Conservation (phyloP, 1,140 invertebrate species). For the Galleria mellonella region DNA sequence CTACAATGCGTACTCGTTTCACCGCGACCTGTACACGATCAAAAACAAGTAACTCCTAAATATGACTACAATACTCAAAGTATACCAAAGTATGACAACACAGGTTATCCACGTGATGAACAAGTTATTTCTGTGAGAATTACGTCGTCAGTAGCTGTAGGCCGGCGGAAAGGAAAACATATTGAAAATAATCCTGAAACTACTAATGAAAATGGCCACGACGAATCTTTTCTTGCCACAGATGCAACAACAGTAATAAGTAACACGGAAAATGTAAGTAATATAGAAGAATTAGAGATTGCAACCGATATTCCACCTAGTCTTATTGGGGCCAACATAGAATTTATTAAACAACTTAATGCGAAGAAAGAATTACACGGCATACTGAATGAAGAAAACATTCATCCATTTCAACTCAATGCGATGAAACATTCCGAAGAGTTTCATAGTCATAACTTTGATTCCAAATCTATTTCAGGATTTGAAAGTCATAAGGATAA, state of each 20-base stretch:
- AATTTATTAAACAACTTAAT: conserved; percentile 60
- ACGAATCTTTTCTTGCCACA: not conserved
- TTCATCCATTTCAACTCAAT: conserved; percentile 30
- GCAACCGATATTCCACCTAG: conserved; percentile 32
- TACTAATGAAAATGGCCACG: not conserved
- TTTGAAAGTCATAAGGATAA: no score
- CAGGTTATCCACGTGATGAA: conserved; percentile 26
- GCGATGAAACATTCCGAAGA: not conserved
- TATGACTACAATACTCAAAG: conserved; percentile 25
- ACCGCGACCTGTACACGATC: conserved; percentile 26
- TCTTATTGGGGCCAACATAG: conserved; percentile 55
- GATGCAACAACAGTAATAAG: not conserved
- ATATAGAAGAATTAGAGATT: not conserved
- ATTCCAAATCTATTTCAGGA: no score
- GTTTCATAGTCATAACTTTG: no score
- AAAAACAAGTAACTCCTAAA: not conserved
- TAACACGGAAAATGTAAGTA: conserved; percentile 12
- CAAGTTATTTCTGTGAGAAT: conserved; percentile 71
- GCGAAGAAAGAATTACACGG: conserved; percentile 48
- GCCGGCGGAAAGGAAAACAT: conserved; percentile 26
- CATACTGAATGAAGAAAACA: conserved; percentile 28
- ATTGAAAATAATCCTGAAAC: not conserved
- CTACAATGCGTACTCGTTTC: conserved; percentile 35
- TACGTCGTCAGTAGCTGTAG: conserved; percentile 68
- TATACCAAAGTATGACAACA: conserved; percentile 35